Evolutionary conservation across 1,140 invertebrate species (phyloP).

Genomic region (Charaxes varanes): DNA sequence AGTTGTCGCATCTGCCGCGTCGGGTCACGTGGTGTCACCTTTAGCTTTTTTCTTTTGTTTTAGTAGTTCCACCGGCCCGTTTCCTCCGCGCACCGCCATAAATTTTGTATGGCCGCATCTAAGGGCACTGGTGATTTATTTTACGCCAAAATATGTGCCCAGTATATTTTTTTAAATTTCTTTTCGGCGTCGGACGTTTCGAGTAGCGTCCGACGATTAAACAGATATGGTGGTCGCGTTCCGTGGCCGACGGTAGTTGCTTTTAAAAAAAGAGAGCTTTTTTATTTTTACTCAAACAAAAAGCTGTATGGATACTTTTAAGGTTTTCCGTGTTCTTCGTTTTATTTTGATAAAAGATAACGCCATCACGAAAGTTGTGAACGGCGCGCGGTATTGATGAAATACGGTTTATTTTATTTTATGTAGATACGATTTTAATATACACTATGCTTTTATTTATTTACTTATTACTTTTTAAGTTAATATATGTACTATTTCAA

Average conservation of each 20-base stretch:
- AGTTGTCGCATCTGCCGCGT: slow-evolving; percentile 60
- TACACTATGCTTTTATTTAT: not conserved
- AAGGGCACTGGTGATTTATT: slow-evolving; percentile 62
- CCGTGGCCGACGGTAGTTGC: slow-evolving; percentile 62
- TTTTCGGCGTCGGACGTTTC: slow-evolving; percentile 58
- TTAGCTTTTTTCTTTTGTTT: slow-evolving; percentile 45
- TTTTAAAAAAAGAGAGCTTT: slow-evolving; percentile 47
- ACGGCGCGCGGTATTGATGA: slow-evolving; percentile 17
- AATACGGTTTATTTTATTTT: slow-evolving; percentile 9
- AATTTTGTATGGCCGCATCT: slow-evolving; percentile 62
- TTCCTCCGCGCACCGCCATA: slow-evolving; percentile 49
- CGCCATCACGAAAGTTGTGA: slow-evolving; percentile 45
- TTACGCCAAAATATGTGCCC: slow-evolving; percentile 67
- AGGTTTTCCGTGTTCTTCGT: slow-evolving; percentile 38
- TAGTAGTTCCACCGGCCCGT: slow-evolving; percentile 45
- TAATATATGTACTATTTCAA: too few species aligned
- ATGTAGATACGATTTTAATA: not conserved
- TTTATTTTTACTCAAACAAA: slow-evolving; percentile 51
- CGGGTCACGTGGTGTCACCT: slow-evolving; percentile 51
- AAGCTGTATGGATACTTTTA: slow-evolving; percentile 49
- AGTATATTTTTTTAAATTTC: slow-evolving; percentile 46
- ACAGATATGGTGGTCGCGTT: slow-evolving; percentile 61
- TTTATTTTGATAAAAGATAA: slow-evolving; percentile 55
- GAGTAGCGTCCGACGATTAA: slow-evolving; percentile 65
- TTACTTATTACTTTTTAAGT: slow-evolving; percentile 1